Percentiles rank a stretch among this genome's conserved stretches.
Conservation (phyloP, 1,140 invertebrate genomes). For the Helicoverpa zea region DNA sequence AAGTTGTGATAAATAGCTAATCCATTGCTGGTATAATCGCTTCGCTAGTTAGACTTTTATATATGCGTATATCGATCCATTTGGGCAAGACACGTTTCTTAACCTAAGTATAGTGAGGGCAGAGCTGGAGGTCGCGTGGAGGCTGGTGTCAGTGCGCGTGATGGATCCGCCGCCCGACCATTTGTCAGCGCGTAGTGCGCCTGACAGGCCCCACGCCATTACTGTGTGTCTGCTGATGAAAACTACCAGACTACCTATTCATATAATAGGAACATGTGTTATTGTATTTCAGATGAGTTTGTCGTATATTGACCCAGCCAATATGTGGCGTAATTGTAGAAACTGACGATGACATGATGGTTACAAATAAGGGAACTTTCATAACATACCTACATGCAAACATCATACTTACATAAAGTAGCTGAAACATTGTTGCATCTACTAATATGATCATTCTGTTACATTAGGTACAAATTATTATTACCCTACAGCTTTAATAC, state of each 20-base stretch:
- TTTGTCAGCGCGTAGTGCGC: conserved; percentile 50
- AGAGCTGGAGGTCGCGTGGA: conserved; percentile 30
- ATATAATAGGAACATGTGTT: background rate
- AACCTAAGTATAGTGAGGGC: conserved; percentile 60
- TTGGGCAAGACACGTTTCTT: conserved; percentile 73
- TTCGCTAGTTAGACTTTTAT: conserved; percentile 70
- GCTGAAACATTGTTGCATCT: background rate
- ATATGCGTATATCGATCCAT: conserved; percentile 78
- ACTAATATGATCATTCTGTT: background rate
- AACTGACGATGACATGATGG: too few relatives aligned
- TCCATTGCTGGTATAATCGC: conserved; percentile 62
- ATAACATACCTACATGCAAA: too few relatives aligned
- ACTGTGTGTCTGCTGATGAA: conserved; percentile 25
- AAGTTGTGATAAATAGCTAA: conserved; percentile 48
- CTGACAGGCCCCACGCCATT: conserved; percentile 47
- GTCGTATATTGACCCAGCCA: background rate
- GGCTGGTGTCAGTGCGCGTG: conserved; percentile 47
- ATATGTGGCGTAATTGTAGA: background rate
- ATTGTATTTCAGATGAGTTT: background rate
- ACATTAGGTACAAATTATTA: conserved; percentile 5
- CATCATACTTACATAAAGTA: background rate
- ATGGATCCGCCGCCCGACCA: conserved; percentile 48
- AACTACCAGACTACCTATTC: conserved; percentile 1
- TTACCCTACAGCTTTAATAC: background rate
- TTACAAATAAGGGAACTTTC: too few relatives aligned